phyloP scores from a whole-genome alignment of 2,888 invertebrate species.

The Petrophora chlorosata region DNA sequence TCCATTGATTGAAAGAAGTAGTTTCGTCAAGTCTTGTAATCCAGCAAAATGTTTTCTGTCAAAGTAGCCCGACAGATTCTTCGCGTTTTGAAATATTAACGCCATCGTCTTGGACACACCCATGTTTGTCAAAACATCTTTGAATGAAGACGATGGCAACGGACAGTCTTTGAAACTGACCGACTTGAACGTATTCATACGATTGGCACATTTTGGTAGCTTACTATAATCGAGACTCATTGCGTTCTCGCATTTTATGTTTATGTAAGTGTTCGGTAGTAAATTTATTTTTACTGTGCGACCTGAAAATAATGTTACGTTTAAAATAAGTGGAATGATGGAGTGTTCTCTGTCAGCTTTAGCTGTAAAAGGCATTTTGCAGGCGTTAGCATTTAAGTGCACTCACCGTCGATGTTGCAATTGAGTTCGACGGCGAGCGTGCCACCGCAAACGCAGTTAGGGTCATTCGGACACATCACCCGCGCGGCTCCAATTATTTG shows the following conservation, averaged over 20 bases:
- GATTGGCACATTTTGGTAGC: slow-evolving; percentile 76
- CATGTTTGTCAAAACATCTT: slow-evolving; percentile 71
- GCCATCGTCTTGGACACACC: slow-evolving; percentile 79
- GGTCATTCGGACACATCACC: slow-evolving; percentile 72
- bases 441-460: slow-evolving; percentile 79
- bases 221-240: slow-evolving; percentile 69
- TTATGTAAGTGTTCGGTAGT: slow-evolving; percentile 71
- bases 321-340: slow-evolving; percentile 21
- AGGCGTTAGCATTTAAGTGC: slow-evolving; percentile 49
- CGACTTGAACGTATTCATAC: slow-evolving; percentile 66
- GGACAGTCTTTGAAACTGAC: slow-evolving; percentile 83
- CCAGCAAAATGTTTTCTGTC: slow-evolving; percentile 84
- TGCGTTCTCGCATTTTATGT: slow-evolving; percentile 72
- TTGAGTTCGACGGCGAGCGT: slow-evolving; percentile 74
- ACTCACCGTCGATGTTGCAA: slow-evolving; percentile 80
- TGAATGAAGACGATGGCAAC: slow-evolving; percentile 76
- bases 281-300: slow-evolving; percentile 69
- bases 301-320: slow-evolving; percentile 60
- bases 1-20: slow-evolving; percentile 85
- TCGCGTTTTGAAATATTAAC: slow-evolving; percentile 80
- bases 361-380: slow-evolving; percentile 43
- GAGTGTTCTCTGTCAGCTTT: no score
- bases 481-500: slow-evolving; percentile 69
- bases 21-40: slow-evolving; percentile 77
- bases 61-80: slow-evolving; percentile 81